Base-by-base conservation (phyloP, 2,888 invertebrate genomes). In the Copidosoma aretas region DNA sequence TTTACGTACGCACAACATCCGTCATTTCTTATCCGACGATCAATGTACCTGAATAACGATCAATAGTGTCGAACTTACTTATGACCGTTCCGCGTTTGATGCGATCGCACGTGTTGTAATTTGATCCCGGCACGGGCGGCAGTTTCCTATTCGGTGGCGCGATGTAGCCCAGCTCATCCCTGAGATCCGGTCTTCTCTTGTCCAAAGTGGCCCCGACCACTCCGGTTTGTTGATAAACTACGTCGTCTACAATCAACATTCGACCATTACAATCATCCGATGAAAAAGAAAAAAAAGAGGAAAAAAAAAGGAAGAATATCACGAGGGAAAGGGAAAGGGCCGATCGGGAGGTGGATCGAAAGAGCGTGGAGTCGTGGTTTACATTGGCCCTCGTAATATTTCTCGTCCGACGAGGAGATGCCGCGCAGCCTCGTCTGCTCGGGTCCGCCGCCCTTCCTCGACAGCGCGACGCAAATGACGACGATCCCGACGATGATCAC, bases 1-100 rank as follows among this genome's bases (percentile, higher is more conserved):
- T 43, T 64, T 64, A 67, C 67, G 62, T 64, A 64, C 64, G 64
- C 24, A 61, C n/a, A 25, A 63, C 49, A 64, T 39, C 60, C 52
- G 56, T 24, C 10, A 24, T 22, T 10, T n/a, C 12, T 41, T 17
- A 58, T 21, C 19, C 32, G n/a, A 19, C 8, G 32, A 32, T 32
- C 32, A 32, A 5, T 32, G 32, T 8, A 21, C n/a, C n/a, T n/a
- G n/a, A n/a, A 46, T 2, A 56, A 22, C 52, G 24, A 25, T n/a
- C n/a, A n/a, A n/a, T n/a, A 63, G 54, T 8, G 43, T 51, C 24
- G 10, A 14, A 72, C 93, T 93, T 89, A 93, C 93, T 93, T 89
- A 93, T 92, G 78, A 92, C 92, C 85, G 92, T 94, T 91, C 94
- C 94, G 87, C 95, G 90, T 88, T 95, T 95, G 87, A 95, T 94